Conservation (phyloP, 1,140 invertebrate species). For the Cherax quadricarinatus region DNA sequence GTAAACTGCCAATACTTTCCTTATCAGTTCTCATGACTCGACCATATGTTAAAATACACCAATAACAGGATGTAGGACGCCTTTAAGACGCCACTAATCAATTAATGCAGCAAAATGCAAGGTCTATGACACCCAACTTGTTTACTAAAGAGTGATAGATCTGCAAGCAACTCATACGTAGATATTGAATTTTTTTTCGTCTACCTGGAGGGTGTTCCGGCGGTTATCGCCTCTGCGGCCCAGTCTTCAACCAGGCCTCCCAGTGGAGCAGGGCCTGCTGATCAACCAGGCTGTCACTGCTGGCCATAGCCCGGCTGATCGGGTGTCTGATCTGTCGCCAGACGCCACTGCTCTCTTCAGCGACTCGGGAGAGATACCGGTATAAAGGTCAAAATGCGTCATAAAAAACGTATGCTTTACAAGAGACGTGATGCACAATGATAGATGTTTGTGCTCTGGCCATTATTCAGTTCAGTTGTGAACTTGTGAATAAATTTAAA, state of each 20-base stretch:
- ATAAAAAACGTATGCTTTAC: constrained; percentile 15
- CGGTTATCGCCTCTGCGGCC: no score
- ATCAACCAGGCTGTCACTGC: no score
- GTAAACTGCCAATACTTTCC: no score
- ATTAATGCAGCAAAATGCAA: constrained; percentile 12
- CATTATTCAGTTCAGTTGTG: constrained; percentile 28
- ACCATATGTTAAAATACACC: no score
- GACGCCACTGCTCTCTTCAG: constrained; percentile 25
- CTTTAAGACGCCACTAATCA: background rate
- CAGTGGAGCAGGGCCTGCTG: no score
- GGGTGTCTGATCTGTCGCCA: constrained; percentile 26
- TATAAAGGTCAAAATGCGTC: constrained; percentile 36
- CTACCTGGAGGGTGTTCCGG: no score
- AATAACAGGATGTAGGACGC: no score
- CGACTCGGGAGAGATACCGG: constrained; percentile 21
- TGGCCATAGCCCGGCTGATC: no score
- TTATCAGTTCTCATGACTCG: no score
- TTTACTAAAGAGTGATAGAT: constrained; percentile 29
- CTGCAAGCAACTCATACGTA: constrained; percentile 40
- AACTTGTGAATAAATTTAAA: constrained; percentile 40
- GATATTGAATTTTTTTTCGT: constrained; percentile 22
- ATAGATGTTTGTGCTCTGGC: constrained; percentile 24
- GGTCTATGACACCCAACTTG: constrained; percentile 27
- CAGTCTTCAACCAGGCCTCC: no score
- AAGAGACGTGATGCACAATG: constrained; percentile 6